Base-by-base conservation (phyloP, 2,888 invertebrate genomes). In the Spilosoma lubricipeda region DNA sequence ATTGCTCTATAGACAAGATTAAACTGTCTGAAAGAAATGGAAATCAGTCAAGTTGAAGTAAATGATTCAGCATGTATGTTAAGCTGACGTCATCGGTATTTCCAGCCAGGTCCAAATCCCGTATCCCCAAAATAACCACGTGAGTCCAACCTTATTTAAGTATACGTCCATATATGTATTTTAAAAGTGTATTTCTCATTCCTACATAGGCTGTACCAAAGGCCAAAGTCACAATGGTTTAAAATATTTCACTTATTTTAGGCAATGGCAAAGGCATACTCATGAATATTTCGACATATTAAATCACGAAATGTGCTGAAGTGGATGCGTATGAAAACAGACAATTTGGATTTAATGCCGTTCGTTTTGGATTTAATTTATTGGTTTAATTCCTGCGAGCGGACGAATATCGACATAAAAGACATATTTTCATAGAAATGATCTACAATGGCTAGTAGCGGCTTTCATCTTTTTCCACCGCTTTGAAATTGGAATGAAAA, bases 201-300 rank as follows among this genome's bases (percentile, higher is more conserved):
- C 9, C 9, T 7, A 52, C 23, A 52, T 23, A 23, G 23, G 8
- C 52, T 23, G n/a, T 2, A 11, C 11, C 52, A 23, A 56, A n/a
- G 23, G 52, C n/a, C 2, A 56, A 27, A 27, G 59, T 3, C 27
- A 59, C 13, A 15, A 3, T 27, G 27, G 13, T 59, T 11, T 27
- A 27, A 0, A 56, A n/a, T 9, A 11, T 27, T 15, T 15, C 1
- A 5, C n/a, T 13, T 59, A 59, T 27, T 59, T 59, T 27, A 59
- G 15, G 59, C 5, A 59, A 15, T n/a, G 13, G 39, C 3, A n/a
- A 48, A 8, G n/a, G n/a, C n/a, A n/a, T 3, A 36, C 27, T 73
- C 69, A 73, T 73, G 69, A 73, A 73, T 73, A 73, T 69, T 69
- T 64, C 13, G 36, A 15, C 39, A 69, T 36, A 39, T 27, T 18